Base-by-base conservation (phyloP, 2,113 vertebrate species). In the Rousettus leschenaultii region DNA sequence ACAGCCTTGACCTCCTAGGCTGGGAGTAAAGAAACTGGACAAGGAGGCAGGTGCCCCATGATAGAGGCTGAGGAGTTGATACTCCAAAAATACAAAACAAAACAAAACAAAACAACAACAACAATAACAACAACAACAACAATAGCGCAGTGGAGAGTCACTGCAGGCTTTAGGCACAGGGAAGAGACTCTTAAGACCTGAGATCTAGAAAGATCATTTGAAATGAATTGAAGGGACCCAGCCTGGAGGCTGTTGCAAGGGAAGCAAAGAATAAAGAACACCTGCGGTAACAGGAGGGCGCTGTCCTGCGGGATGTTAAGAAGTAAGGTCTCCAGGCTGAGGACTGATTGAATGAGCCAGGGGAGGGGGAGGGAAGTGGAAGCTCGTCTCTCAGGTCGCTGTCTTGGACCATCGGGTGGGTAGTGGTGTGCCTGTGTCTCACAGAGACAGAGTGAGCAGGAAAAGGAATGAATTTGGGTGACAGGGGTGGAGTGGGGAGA, bases 351-450 rank as follows among this genome's bases (percentile, higher is more conserved):
- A 59, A 19, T 13, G 33, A 24, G 43, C 14, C 13, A 13, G 16
- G 33, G 0, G 0, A 53, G 24, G 26, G 16, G 22, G 24, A 4
- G 0, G 5, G 48, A 11, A 6, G 51, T 61, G 9, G 9, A 0
- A 5, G 43, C 9, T 1, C 0, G 8, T 38, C 24, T 53, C 84
- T 61, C 24, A 14, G 19, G 14, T 16, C 26, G 22, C 80, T 30
- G 66, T 33, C 21, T 12, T 55, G 57, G 18, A 8, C 40, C 40
- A 35, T 10, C 43, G 45, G 22, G 24, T 1, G 6, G 51, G 26
- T 14, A 15, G 18, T 5, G 10, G 13, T 6, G 35, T 33, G 14
- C 26, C 45, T 45, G 48, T 51, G 48, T 51, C 35, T 59, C 65
- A 33, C 33, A 55, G 21, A 85, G 22, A 40, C 1, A 28, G 45